A percentile compares a stretch with the other conserved stretches of the same genome.
Conservation (phyloP, 2,113 vertebrate species). For the Willisornis vidua region DNA sequence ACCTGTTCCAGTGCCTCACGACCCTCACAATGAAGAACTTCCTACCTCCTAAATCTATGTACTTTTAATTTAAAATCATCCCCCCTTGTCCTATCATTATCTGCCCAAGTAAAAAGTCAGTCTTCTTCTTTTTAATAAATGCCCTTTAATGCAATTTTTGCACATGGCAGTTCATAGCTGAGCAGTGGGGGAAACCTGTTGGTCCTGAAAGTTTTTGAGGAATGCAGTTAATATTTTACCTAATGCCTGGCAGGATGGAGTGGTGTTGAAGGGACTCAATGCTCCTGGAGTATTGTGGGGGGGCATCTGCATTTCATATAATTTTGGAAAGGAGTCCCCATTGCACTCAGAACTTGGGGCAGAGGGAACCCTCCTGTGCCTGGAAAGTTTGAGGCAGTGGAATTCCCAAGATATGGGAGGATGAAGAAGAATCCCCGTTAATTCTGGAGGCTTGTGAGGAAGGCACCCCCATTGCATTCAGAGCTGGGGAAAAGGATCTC, state of each 20-base stretch:
- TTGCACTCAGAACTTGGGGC: background rate
- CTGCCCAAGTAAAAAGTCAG: background rate
- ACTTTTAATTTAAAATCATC: background rate
- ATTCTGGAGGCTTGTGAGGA: background rate
- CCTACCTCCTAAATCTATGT: background rate
- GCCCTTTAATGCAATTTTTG: background rate
- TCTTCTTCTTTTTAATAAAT: background rate
- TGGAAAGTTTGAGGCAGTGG: background rate
- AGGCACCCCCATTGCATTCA: background rate
- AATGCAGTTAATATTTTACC: too few species aligned
- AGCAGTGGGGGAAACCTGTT: background rate
- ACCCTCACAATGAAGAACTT: background rate
- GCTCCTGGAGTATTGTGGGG: accelerated
- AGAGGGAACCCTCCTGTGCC: background rate
- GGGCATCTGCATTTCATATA: background rate
- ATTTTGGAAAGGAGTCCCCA: background rate
- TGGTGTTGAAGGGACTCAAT: background rate
- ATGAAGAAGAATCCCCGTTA: background rate
- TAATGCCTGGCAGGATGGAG: background rate
- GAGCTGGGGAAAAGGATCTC: background rate
- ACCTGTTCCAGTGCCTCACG: accelerated
- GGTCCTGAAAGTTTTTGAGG: background rate
- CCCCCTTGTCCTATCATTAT: background rate
- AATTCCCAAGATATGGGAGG: background rate
- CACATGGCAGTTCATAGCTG: background rate